Conservation (phyloP, 2,797 vertebrate genomes). For the Galagoides demidoff region DNA sequence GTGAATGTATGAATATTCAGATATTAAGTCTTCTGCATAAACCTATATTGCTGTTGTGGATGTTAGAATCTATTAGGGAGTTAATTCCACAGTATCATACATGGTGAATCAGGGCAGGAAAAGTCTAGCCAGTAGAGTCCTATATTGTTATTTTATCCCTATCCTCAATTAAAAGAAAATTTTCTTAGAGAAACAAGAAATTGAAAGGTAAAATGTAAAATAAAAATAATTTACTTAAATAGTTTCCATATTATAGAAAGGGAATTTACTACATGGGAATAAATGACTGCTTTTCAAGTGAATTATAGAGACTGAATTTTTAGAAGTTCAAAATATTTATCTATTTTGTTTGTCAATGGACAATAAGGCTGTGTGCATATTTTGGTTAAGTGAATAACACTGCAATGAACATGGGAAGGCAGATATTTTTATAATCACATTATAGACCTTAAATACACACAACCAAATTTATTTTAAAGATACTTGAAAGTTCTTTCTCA, state of each 20-base stretch:
- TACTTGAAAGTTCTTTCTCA: not conserved
- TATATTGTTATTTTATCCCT: not conserved
- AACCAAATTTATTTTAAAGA: not conserved
- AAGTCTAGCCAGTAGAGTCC: not conserved
- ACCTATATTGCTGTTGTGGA: not conserved
- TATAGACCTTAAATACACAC: not conserved
- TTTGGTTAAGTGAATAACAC: not conserved
- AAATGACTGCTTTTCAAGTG: not conserved
- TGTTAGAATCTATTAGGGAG: not conserved
- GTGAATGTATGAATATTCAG: not conserved
- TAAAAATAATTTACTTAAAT: not conserved
- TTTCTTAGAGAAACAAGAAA: not conserved
- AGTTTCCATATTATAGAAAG: not conserved
- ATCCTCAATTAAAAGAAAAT: not conserved
- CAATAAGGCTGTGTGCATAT: not conserved
- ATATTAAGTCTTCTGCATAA: not conserved
- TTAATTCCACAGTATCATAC: not conserved
- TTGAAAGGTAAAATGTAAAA: not conserved
- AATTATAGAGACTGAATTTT: not conserved
- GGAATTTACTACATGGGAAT: not conserved
- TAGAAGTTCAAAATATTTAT: conserved; percentile 12
- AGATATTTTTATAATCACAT: not conserved
- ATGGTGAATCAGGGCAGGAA: not conserved
- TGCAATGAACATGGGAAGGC: not conserved
- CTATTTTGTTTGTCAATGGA: not conserved